Evolutionary conservation across 1,140 invertebrate genomes (phyloP).

Genomic region (Drosophila parvula): DNA sequence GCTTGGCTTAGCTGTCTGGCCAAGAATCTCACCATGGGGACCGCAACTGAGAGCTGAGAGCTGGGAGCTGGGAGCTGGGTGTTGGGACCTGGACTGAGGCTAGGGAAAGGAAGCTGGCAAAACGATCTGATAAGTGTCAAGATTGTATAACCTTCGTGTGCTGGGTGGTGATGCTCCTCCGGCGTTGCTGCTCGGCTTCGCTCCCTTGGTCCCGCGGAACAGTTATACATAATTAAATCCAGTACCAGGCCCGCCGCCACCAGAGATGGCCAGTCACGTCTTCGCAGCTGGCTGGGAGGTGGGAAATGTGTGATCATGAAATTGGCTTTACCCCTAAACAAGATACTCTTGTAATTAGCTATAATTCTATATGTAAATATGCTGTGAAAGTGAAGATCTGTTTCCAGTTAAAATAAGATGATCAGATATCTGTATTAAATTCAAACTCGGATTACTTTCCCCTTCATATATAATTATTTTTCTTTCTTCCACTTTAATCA

Average conservation of each 20-base stretch:
- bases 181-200: neutral
- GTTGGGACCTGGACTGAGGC: neutral
- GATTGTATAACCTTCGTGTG: constrained; percentile 79
- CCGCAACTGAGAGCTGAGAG: constrained; percentile 3
- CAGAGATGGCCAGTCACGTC: constrained; percentile 40
- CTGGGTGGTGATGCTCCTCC: constrained; percentile 12
- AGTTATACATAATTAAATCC: constrained; percentile 54
- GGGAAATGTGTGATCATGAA: constrained; percentile 12
- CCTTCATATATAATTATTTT: neutral
- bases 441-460: neutral
- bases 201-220: constrained; percentile 30
- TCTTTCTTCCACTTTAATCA: neutral
- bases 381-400: constrained; percentile 3
- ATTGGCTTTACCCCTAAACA: neutral
- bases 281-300: constrained; percentile 3
- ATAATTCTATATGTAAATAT: neutral
- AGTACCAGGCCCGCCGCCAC: constrained; percentile 27
- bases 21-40: constrained; percentile 21
- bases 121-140: constrained; percentile 80
- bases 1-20: neutral
- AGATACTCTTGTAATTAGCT: constrained; percentile 5
- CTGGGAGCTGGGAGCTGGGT: neutral
- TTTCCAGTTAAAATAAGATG: neutral
- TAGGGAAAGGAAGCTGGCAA: constrained; percentile 69
- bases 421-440: neutral